Conservation (phyloP, 1,140 invertebrate species). For the Nylanderia fulva region DNA sequence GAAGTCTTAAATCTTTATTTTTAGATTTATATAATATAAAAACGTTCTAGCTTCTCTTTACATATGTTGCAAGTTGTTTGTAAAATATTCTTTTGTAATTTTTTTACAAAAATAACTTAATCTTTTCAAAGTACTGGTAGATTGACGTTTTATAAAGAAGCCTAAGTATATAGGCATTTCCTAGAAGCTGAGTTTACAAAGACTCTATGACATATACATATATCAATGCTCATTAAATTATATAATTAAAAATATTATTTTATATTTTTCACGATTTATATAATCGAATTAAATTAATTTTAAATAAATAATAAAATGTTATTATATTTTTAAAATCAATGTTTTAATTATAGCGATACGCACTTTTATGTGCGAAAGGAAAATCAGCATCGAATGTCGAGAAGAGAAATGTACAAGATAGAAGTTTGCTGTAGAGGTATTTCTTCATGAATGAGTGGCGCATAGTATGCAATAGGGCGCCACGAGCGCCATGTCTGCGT, state of each 20-base stretch:
- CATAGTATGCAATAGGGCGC: neutral
- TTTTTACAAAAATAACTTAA: no score
- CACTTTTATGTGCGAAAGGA: neutral
- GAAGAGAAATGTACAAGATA: neutral
- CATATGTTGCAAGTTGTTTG: neutral
- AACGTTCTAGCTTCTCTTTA: neutral
- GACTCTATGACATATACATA: neutral
- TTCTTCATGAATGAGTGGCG: constrained; percentile 72
- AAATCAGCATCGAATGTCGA: constrained; percentile 5
- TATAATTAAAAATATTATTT: neutral
- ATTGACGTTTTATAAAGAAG: no score
- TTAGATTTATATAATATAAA: neutral
- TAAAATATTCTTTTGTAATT: no score
- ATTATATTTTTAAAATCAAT: constrained; percentile 12
- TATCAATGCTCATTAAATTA: neutral
- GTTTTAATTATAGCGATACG: constrained; percentile 2
- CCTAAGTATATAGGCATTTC: no score
- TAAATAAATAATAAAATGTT: neutral
- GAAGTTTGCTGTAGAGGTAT: neutral
- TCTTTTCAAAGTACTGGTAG: no score
- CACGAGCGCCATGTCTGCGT: constrained; percentile 64
- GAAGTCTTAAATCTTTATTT: neutral
- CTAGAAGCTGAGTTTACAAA: no score
- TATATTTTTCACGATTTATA: neutral
- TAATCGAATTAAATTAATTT: neutral